Evolutionary conservation across 2,113 vertebrate genomes (phyloP), one percentile per base, ranked within the genome.

Genomic region (Thamnophis sirtalis): DNA sequence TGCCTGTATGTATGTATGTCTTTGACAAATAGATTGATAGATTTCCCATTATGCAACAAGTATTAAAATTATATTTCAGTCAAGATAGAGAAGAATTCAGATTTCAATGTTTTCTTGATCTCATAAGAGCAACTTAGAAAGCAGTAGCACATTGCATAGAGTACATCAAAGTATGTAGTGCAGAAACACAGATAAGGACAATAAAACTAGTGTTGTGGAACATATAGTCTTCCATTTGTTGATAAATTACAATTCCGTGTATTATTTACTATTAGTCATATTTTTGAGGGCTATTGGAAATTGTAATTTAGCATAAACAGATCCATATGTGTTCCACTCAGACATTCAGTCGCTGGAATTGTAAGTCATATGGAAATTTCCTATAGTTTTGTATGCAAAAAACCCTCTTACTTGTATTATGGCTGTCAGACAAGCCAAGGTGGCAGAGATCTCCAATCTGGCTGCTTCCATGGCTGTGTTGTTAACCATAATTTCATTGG

Each of bases 361-460:
- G 33, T 13, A 80, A 26, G 19, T 50, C 13, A 13, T 22, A 9
- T 86, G 56, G 21, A 68, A 5, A 48, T 48, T 60, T 28, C 73
- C 17, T 10, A 26, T 53, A 3, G 87, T 87, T 6, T 85, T 88
- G 50, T 38, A 10, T 84, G 26, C 0, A 0, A 21, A 19, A 21
- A 58, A 49, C 17, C n/a, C n/a, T 38, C 95, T 96, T 95, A 99
- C 98, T 97, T 99, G 99, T 95, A 99, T 99, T 96, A 99, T 2
- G 11, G 98, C 98, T 11, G 99, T 99, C 89, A 99, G 97, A 92
- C 99, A 99, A 87, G 98, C 98, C 53, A 99, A 94, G 0, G 99
- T 99, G 7, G 98, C 98, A 0, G 98, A 99, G 96, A 99, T 98
- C 2, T 97, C 97, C 95, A 99, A 94, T 48, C 98, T 98, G 84